These are phyloP conservation scores for Microplitis mediator DNA, from an alignment of 1,140 invertebrate species.

Conservation along the genomic window DNA sequence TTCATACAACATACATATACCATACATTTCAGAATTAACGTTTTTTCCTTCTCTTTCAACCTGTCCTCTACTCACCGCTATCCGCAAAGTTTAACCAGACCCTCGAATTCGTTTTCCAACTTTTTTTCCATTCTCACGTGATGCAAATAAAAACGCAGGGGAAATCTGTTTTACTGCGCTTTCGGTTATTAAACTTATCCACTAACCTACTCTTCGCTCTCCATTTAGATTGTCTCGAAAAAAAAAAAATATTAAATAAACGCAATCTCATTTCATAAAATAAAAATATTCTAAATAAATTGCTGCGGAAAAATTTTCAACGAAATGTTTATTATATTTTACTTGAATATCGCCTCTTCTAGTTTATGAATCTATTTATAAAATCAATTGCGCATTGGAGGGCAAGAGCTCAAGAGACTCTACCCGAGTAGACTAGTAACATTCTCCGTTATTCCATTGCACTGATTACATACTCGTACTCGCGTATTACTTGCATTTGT, in stretches of 20 bases:
- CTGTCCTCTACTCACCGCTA: background rate
- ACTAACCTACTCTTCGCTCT: background rate
- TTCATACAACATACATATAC: background rate
- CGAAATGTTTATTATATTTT: background rate
- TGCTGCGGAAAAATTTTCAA: background rate
- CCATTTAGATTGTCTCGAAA: too few species aligned
- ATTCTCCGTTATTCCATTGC: conserved; percentile 2
- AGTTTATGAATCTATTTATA: conserved; percentile 24
- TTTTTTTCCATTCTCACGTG: conserved; percentile 3
- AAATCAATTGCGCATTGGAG: conserved; percentile 18
- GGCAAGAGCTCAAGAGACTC: background rate
- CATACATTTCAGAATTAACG: background rate
- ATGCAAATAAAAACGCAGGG: conserved; percentile 1
- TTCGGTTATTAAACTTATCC: conserved; percentile 5
- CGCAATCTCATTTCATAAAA: too few species aligned
- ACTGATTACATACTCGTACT: background rate
- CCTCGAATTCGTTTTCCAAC: background rate
- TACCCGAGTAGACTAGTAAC: background rate
- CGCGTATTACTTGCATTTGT: background rate
- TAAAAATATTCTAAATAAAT: background rate
- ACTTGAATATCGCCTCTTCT: background rate
- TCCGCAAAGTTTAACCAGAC: conserved; percentile 11
- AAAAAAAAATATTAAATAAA: too few species aligned
- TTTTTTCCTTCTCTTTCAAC: background rate
- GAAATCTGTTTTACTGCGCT: conserved; percentile 13